phyloP scores from a whole-genome alignment of 2,888 invertebrate genomes.

The Troides aeacus region DNA sequence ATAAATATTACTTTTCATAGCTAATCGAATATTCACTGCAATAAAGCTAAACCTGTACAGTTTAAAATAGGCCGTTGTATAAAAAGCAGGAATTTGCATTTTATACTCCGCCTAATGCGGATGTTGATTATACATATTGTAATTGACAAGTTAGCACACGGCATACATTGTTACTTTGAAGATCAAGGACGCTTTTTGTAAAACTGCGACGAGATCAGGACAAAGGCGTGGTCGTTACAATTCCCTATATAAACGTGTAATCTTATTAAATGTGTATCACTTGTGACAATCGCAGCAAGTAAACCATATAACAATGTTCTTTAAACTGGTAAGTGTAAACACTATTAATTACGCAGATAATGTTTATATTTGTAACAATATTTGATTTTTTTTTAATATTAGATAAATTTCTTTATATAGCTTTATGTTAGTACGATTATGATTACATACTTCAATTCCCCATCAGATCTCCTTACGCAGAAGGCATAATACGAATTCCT shows the following conservation, averaged over 20 bases:
- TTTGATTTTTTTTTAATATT: too few species aligned
- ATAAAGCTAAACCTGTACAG: background rate
- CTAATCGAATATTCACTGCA: background rate
- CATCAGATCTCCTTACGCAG: too few species aligned
- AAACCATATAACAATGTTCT: slow-evolving; percentile 65
- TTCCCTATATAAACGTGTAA: slow-evolving; percentile 61
- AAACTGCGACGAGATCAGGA: slow-evolving; percentile 46
- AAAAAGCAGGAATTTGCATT: slow-evolving; percentile 16
- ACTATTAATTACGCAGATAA: background rate
- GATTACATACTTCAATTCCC: too few species aligned
- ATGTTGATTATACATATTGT: slow-evolving; percentile 52
- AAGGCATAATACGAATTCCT: too few species aligned
- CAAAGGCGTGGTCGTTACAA: slow-evolving; percentile 63
- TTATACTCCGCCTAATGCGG: slow-evolving; percentile 47
- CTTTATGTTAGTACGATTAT: too few species aligned
- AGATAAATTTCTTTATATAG: too few species aligned
- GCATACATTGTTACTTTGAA: slow-evolving; percentile 62
- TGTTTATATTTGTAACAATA: too few species aligned
- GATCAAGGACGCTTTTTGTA: slow-evolving; percentile 76
- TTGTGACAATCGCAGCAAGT: slow-evolving; percentile 62
- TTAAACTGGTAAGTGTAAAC: slow-evolving; percentile 64
- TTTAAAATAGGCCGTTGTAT: background rate
- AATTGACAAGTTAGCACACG: slow-evolving; percentile 46
- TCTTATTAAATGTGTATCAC: slow-evolving; percentile 54
- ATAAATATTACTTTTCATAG: background rate